Evolutionary conservation across 2,888 invertebrate species (phyloP).

Genomic region (Alcis repandata): DNA sequence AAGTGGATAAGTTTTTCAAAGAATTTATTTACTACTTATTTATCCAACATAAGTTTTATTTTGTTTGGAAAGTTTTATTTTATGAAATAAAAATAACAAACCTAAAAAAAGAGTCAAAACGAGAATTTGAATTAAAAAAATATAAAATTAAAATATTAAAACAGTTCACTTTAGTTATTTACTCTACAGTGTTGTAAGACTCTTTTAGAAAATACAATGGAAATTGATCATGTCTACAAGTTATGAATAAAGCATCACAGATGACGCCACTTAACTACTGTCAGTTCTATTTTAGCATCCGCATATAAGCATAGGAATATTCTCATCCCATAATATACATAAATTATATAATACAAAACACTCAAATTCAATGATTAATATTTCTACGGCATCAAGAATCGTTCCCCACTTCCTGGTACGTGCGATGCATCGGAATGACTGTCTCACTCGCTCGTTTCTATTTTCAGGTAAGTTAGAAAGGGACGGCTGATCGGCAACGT

Average conservation of each 20-base stretch:
- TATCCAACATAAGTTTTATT: no score
- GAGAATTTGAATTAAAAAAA: no score
- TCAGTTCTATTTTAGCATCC: conserved; percentile 32
- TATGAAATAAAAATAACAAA: no score
- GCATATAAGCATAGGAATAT: conserved; percentile 36
- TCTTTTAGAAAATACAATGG: conserved; percentile 13
- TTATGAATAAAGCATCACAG: conserved; percentile 28
- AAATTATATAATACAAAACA: conserved; percentile 54
- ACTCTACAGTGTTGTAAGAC: no score
- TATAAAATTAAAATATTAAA: no score
- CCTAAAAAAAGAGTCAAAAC: no score
- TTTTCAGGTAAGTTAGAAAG: conserved; percentile 52
- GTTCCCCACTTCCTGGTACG: conserved; percentile 82
- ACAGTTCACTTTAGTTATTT: no score
- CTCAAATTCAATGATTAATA: conserved; percentile 71
- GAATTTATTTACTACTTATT: no score
- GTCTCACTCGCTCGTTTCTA: conserved; percentile 56
- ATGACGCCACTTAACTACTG: conserved; percentile 13
- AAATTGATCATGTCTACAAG: conserved; percentile 11
- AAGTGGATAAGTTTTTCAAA: no score
- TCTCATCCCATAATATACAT: conserved; percentile 43
- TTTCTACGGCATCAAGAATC: conserved; percentile 78
- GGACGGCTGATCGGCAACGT: conserved; percentile 48
- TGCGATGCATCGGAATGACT: conserved; percentile 72
- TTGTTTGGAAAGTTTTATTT: no score